A percentile compares a stretch with the other conserved stretches of the same genome.
phyloP scores from a whole-genome alignment of 2,888 invertebrate genomes.

The Himalopsyche anomala region DNA sequence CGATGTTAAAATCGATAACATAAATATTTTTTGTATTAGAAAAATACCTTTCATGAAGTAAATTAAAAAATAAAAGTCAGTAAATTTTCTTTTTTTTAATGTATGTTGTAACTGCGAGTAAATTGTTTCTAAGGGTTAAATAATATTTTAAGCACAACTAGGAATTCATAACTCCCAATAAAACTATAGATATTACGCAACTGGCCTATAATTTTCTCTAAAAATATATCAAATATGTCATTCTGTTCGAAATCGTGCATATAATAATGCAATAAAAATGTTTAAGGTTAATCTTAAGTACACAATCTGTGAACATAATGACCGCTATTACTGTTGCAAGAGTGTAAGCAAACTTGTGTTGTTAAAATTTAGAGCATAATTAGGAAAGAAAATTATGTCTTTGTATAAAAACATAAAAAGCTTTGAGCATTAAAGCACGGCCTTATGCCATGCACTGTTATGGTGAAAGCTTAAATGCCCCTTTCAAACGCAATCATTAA shows the following conservation, averaged over 20 bases:
- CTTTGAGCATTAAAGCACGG: neutral
- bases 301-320: constrained; percentile 33
- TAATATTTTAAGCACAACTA: too few relatives aligned
- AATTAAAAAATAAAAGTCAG: too few relatives aligned
- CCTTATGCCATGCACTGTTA: neutral
- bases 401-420: constrained; percentile 28
- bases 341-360: constrained; percentile 42
- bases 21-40: too few relatives aligned
- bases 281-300: constrained; percentile 1
- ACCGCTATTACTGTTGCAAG: neutral
- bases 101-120: too few relatives aligned
- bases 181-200: neutral
- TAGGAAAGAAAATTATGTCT: constrained; percentile 45
- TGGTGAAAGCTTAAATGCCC: constrained; percentile 11
- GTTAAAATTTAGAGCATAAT: constrained; percentile 44
- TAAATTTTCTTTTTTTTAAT: too few relatives aligned
- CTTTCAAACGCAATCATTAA: constrained; percentile 7
- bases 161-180: too few relatives aligned
- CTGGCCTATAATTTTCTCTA: neutral
- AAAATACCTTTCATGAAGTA: too few relatives aligned
- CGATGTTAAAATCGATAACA: too few relatives aligned
- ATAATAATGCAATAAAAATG: constrained; percentile 38
- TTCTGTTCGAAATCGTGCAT: constrained; percentile 32
- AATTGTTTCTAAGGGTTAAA: too few relatives aligned
- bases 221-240: constrained; percentile 19